Evolutionary conservation across 2,797 vertebrate genomes (phyloP), one percentile per base, ranked within the genome.

Genomic region (Chromis chromis): DNA sequence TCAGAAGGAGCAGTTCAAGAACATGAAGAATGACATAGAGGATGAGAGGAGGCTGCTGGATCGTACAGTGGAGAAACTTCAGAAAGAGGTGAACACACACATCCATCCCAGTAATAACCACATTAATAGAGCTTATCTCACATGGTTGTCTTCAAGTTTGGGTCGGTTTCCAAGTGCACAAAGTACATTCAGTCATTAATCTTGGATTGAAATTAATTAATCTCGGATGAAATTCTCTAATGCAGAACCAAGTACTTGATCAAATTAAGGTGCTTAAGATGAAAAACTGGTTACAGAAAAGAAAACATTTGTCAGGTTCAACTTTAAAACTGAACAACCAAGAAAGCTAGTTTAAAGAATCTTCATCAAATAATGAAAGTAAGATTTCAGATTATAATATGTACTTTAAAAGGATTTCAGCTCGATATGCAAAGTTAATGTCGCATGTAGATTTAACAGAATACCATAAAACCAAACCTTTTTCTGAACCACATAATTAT

Each of bases 1-100:
- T 65, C 96, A 98, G 92, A 99, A 97, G 87, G 97, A 99, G 68
- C 95, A 97, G 87, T 93, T 99, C 74, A 95, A 95, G 87, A 96
- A 92, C 88, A 94, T 96, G 76, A 98, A 97, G 93, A 95, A 95
- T 0, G 92, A 96, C 82, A 96, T 98, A 69, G 97, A 98, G 90
- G 96, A 93, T 1, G 97, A 99, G 89, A 94, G 93, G 49, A 89
- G 90, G 89, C 91, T 97, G 46, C 91, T 99, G 81, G 96, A 96
- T 86, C 92, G 95, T 36, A 97, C 96, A 2, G 95, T 99, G 59
- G 97, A 98, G 74, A 98, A 97, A 81, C 94, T 99, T 66, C 97
- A 98, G 90, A 96, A 91, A 77, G 97, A 99, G 96, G 98, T 96
- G 89, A 83, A 91, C 65, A 19, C 21, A 24, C 9, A 49, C 55